Evolutionary conservation across 2,113 vertebrate genomes (phyloP).

Genomic region (Chelonoidis abingdonii): DNA sequence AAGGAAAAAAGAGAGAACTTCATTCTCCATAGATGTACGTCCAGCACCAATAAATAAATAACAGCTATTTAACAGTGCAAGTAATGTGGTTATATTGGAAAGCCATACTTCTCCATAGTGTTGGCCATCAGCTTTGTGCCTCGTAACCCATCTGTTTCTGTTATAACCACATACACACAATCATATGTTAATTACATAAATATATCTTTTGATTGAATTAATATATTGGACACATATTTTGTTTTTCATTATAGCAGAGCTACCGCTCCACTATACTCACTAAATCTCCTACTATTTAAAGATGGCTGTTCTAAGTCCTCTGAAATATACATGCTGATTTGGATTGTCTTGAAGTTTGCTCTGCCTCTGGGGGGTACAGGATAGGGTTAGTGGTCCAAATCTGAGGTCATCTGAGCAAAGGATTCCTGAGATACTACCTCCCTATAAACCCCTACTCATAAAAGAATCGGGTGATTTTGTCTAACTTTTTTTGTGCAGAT

Average conservation of each 20-base stretch:
- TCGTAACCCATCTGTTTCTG: not conserved
- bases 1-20: constrained; percentile 18
- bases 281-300: not conserved
- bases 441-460: not conserved
- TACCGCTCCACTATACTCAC: not conserved
- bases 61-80: constrained; percentile 26
- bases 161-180: not conserved
- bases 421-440: rapidly evolving
- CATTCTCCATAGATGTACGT: constrained; percentile 6
- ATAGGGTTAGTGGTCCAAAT: not conserved
- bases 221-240: not conserved
- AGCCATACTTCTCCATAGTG: constrained; percentile 29
- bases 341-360: not conserved
- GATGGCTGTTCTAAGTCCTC: not conserved
- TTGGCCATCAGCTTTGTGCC: constrained; percentile 21
- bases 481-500: not conserved
- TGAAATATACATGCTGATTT: not conserved
- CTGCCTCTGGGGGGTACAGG: not conserved
- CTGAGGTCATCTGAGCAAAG: not conserved
- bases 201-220: not conserved
- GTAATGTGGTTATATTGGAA: constrained; percentile 20
- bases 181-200: not conserved
- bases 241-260: not conserved
- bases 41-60: constrained; percentile 23
- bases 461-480: not conserved